Base-by-base conservation (phyloP, 2,113 vertebrate species). In the Kryptolebias marmoratus region DNA sequence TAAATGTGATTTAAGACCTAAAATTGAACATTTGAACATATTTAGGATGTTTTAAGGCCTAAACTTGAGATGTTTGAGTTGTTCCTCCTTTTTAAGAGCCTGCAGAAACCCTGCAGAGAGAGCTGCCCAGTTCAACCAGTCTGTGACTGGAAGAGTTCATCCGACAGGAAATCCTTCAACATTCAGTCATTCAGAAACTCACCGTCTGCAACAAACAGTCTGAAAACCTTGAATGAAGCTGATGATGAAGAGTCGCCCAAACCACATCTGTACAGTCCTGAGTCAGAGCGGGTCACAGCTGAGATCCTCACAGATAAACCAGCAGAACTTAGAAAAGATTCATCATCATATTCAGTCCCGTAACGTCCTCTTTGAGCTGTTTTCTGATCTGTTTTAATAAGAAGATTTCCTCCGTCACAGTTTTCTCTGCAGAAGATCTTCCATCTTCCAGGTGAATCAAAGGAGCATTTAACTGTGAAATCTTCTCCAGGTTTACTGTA, bases 391-490 rank as follows among this genome's bases (percentile, higher is more conserved):
- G 65, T 68, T 45, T 31, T 0, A 14, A 68, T 47, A 27, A 68
- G 27, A 47, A 56, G 30, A 11, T 68, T 68, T 56, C 18, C 64
- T 18, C 14, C 15, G 18, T 30, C 52, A 56, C 64, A 67, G 39
- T 28, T 30, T 45, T 56, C 27, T 28, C 39, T 67, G 52, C 64
- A 67, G 64, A 67, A 67, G 13, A 67, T 44, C 39, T 28, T 67
- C 52, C 36, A 30, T 11, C 0, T 12, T 55, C 22, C 50, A 45
- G 22, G 0, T 28, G 15, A 45, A 11, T 14, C 5, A 18, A 30
- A 18, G 52, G 13, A 10, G 11, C 22, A 67, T 8, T 2, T 2
- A 2, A 28, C 27, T 7, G 36, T 30, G 22, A 67, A 7, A 2
- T 28, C 27, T 30, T 1, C 36, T 56, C 64, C 64, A 18, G 7